Conservation (phyloP, 2,113 vertebrate genomes). For the Onychostruthus taczanowskii region DNA sequence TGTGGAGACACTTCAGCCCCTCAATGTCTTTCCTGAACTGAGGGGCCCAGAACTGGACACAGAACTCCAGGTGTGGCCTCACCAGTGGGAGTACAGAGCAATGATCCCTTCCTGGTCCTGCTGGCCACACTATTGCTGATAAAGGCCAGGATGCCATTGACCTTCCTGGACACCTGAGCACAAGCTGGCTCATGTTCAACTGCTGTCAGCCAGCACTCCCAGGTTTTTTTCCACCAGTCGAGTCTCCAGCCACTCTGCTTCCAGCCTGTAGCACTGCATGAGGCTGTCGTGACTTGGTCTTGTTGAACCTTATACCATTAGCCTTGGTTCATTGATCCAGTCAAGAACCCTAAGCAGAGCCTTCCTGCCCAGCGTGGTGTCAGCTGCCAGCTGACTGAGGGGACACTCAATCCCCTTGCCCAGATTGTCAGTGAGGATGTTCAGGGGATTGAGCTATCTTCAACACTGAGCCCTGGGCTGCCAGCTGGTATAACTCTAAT, state of each 20-base stretch:
- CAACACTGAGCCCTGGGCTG: not conserved
- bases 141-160: not conserved
- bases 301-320: not conserved
- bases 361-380: accelerated
- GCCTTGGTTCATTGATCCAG: not conserved
- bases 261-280: too few relatives aligned
- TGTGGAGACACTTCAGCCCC: not conserved
- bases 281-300: not conserved
- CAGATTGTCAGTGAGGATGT: not conserved
- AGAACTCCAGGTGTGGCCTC: not conserved
- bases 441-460: not conserved
- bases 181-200: not conserved
- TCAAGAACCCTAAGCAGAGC: too few relatives aligned
- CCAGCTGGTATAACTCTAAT: too few relatives aligned
- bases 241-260: not conserved
- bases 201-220: not conserved
- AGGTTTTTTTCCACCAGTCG: too few relatives aligned
- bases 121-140: not conserved
- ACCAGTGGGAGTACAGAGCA: not conserved
- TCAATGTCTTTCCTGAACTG: not conserved
- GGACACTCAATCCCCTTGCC: not conserved
- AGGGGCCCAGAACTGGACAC: not conserved
- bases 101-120: not conserved
- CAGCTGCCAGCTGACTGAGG: not conserved
- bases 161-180: not conserved